Base-by-base conservation (phyloP, 2,888 invertebrate species). In the Elysia crispata region DNA sequence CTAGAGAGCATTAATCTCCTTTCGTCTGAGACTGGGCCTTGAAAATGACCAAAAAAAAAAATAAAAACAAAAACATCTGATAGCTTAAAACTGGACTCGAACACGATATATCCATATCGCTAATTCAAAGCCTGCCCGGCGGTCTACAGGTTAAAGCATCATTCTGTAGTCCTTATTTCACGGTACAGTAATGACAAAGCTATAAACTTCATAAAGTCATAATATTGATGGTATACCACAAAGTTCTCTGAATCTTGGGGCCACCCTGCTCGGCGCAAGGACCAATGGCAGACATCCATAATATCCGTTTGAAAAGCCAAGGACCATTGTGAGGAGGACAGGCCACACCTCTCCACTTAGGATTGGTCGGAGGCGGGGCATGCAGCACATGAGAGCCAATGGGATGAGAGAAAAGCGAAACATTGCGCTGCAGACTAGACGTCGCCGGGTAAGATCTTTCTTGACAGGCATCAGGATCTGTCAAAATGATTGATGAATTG, bases 251-350 rank as follows among this genome's bases (percentile, higher is more conserved):
- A 96, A 95, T 76, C 96, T 95, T 81, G 96, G 95, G 20, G 96
- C 95, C 6, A 97, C 97, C 89, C 96, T 95, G 69, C 95, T 95
- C 0, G 97, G 96, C 0, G 97, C 97, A 89, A 96, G 94, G 88
- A 97, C 97, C 96, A 97, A 97, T 1, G 97, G 97, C 49, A 97
- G 95, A 81, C 97, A 97, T 5, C 97, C 97, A 78, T 97, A 95
- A 67, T 97, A 93, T 0, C 97, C 97, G 88, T 97, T 97, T 70
- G 95, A 95, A 28, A 97, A 93, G 0, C 97, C 97, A 82, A 97
- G 93, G 0, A 95, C 87, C 87, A 95, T 90, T 13, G 95, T 95
- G 80, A 95, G 94, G 23, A 95, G 87, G 83, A 95, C 93, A 0
- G 96, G 94, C 85, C 95, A 95, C 31, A 94, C 93, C 90, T 95